phyloP scores from a whole-genome alignment of 2,888 invertebrate genomes.

The Malthinus flaveolus region DNA sequence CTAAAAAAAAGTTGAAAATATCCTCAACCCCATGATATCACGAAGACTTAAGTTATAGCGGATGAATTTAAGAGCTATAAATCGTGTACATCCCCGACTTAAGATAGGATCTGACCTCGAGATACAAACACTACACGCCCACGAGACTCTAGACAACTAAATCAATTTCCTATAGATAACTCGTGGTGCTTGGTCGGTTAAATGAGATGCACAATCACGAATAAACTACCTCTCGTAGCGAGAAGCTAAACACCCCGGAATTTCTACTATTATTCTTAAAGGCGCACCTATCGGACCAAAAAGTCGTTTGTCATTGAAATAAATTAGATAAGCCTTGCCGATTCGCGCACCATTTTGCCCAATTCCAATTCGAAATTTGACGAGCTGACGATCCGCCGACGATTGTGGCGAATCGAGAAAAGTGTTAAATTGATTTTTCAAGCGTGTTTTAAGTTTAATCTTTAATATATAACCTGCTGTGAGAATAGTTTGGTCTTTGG shows the following conservation, averaged over 20 bases:
- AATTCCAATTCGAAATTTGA: too few species aligned
- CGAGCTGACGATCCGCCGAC: too few species aligned
- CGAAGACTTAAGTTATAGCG: constrained; percentile 49
- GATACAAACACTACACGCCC: constrained; percentile 55
- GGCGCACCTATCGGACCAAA: neutral
- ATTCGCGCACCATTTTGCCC: neutral
- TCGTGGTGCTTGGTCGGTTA: constrained; percentile 29
- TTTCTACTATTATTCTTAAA: neutral
- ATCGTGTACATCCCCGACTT: constrained; percentile 50
- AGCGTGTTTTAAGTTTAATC: constrained; percentile 16
- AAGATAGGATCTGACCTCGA: constrained; percentile 49
- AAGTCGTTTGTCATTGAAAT: constrained; percentile 9
- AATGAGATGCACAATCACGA: constrained; percentile 48
- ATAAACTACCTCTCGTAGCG: constrained; percentile 27
- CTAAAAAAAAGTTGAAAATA: constrained; percentile 28
- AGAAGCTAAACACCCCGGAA: constrained; percentile 21
- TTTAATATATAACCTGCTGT: constrained; percentile 12
- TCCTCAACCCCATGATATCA: constrained; percentile 43
- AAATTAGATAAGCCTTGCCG: constrained; percentile 6
- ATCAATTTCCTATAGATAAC: constrained; percentile 50
- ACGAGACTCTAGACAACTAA: constrained; percentile 55
- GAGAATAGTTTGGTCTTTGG: constrained; percentile 7
- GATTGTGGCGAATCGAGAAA: neutral
- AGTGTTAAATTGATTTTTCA: neutral
- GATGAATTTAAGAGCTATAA: constrained; percentile 52